These are phyloP conservation scores for Reticulitermes speratus DNA, from an alignment of 1,140 invertebrate genomes.

Conservation along the genomic window DNA sequence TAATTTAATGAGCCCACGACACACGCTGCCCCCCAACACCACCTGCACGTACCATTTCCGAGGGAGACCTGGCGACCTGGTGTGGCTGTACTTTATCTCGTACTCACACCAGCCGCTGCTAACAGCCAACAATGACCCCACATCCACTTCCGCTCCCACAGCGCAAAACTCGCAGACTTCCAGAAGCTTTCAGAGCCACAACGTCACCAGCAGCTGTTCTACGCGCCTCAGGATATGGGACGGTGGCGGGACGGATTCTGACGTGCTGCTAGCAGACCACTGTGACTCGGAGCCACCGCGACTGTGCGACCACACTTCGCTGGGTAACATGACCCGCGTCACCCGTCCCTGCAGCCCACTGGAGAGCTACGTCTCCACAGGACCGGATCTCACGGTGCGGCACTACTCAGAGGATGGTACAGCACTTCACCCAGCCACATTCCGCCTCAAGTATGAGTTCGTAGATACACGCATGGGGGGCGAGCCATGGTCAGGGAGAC, in stretches of 20 bases:
- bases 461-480: slow-evolving; percentile 76
- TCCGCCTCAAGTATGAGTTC: slow-evolving; percentile 72
- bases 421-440: slow-evolving; percentile 52
- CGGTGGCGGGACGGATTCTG: slow-evolving; percentile 46
- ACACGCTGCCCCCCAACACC: slow-evolving; percentile 80
- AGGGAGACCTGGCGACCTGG: slow-evolving; percentile 71
- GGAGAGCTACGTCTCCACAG: slow-evolving; percentile 76
- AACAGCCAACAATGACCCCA: slow-evolving; percentile 11
- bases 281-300: slow-evolving; percentile 73
- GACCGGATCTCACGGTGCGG: slow-evolving; percentile 45
- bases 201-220: slow-evolving; percentile 46
- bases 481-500: slow-evolving; percentile 58
- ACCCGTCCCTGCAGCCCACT: slow-evolving; percentile 72
- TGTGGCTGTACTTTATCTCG: slow-evolving; percentile 86
- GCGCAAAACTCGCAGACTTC: not conserved
- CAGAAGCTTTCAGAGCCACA: not conserved
- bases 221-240: slow-evolving; percentile 63
- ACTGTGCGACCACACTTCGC: slow-evolving; percentile 76
- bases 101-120: slow-evolving; percentile 61
- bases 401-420: slow-evolving; percentile 48
- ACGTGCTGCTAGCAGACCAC: slow-evolving; percentile 59
- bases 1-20: slow-evolving; percentile 70
- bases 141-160: slow-evolving; percentile 19
- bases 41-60: slow-evolving; percentile 84
- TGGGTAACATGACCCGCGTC: slow-evolving; percentile 68